Percentiles rank a stretch among this genome's conserved stretches.
These are phyloP conservation scores for Oxytorus armatus DNA, from an alignment of 2,888 invertebrate species.

Conservation along the genomic window DNA sequence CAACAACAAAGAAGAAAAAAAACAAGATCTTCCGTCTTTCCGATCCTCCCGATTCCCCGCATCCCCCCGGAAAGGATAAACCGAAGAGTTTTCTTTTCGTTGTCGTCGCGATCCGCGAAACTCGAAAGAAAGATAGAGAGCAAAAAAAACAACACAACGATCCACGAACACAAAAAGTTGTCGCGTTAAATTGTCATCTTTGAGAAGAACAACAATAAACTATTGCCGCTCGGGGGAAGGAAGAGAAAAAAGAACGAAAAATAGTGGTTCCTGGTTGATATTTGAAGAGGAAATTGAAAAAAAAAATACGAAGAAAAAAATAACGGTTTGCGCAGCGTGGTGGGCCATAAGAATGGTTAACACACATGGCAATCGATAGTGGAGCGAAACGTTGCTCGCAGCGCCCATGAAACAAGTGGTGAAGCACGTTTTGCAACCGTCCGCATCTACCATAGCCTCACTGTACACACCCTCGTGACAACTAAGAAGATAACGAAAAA, in stretches of 20 bases:
- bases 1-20: too few relatives aligned
- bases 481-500: not conserved
- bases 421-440: constrained; percentile 73
- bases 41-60: too few relatives aligned
- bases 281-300: not conserved
- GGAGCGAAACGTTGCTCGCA: constrained; percentile 79
- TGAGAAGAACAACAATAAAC: too few relatives aligned
- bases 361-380: constrained; percentile 80
- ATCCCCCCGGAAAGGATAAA: too few relatives aligned
- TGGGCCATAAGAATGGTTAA: constrained; percentile 52
- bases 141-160: not conserved
- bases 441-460: constrained; percentile 47
- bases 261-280: not conserved
- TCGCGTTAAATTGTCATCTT: too few relatives aligned
- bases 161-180: not conserved
- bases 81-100: too few relatives aligned
- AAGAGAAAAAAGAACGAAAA: too few relatives aligned
- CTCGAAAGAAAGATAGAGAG: too few relatives aligned
- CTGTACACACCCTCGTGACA: constrained; percentile 68
- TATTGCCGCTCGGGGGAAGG: too few relatives aligned
- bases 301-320: constrained; percentile 27
- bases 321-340: constrained; percentile 54
- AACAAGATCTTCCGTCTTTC: too few relatives aligned
- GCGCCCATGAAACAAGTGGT: constrained; percentile 83
- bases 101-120: too few relatives aligned